Base-by-base conservation (phyloP, 1,140 invertebrate species). In the Hyphantria cunea region DNA sequence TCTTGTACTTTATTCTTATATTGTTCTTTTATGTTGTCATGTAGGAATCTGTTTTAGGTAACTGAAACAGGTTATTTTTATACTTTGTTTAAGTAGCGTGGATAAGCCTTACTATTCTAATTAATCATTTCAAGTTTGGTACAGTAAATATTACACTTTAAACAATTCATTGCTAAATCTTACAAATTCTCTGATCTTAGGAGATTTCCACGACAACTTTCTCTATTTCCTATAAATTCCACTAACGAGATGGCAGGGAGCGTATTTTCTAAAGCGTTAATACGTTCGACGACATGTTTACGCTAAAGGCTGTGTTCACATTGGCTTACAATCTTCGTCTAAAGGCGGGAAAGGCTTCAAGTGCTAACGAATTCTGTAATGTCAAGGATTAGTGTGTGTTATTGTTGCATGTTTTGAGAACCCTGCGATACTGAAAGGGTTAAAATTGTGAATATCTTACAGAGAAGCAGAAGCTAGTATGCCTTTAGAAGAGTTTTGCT, bases 231-330 rank as follows among this genome's bases (percentile, higher is more conserved):
- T 37, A 7, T 37, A 11, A 8, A 37, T 37, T 37, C 17, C 34
- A 37, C 34, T 37, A 37, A 37, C 8, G 34, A 37, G 34, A 11
- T 37, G 34, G 34, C 8, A 37, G 11, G 34, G 34, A 10, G 34
- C 17, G 17, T 39, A 39, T 39, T 44, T 7, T 6, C 9, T n/a
- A 58, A 39, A 49, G 31, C 60, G 13, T 41, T 32, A 54, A 63
- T 63, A 63, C 33, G 50, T 68, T 59, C 37, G 53, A 66, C 65
- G 52, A 63, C 33, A 49, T 63, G 60, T 63, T 63, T 63, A 48
- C 42, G 42, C 48, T 54, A 54, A 49, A 63, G 51, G 51, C 53
- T 63, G 42, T 54, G 52, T 62, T 68, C 45, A 59, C 58, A 58
- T 52, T 62, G 63, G 61, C 65, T 65, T 41, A 48, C 32, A 39